phyloP scores from a whole-genome alignment of 2,797 vertebrate genomes.

The Benthosema pterotum region DNA sequence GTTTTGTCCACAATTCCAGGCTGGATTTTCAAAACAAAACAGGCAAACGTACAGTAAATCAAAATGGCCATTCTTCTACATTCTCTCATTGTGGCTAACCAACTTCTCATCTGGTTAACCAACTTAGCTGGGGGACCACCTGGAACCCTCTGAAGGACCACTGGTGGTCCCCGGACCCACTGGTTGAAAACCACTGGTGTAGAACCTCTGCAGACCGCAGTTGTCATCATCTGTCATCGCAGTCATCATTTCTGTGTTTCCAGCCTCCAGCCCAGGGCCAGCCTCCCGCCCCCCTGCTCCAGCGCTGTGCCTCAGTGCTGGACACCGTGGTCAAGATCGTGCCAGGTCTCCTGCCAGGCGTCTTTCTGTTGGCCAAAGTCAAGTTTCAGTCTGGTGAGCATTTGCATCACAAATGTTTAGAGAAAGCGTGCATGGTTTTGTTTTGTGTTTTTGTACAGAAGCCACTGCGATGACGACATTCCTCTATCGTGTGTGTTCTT shows the following conservation, averaged over 20 bases:
- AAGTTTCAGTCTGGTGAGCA: constrained; percentile 90
- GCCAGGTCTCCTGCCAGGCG: constrained; percentile 89
- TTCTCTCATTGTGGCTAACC: too few relatives aligned
- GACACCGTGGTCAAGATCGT: constrained; percentile 91
- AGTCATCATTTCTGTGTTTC: constrained; percentile 20
- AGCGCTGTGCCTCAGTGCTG: constrained; percentile 87
- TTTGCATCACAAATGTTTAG: not conserved
- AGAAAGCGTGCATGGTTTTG: not conserved
- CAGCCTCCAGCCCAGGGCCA: constrained; percentile 88
- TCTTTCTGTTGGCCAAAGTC: constrained; percentile 91
- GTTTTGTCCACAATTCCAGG: too few relatives aligned
- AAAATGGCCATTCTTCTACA: too few relatives aligned
- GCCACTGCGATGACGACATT: too few relatives aligned
- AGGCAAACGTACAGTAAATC: too few relatives aligned
- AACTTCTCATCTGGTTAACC: too few relatives aligned
- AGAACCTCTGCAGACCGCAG: not conserved
- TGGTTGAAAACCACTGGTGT: too few relatives aligned
- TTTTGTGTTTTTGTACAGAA: constrained; percentile 1
- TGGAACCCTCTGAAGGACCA: too few relatives aligned
- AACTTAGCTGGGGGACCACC: too few relatives aligned
- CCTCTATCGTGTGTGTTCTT: too few relatives aligned
- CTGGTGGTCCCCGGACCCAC: too few relatives aligned
- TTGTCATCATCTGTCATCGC: not conserved
- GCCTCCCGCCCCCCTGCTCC: constrained; percentile 84
- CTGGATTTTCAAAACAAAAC: too few relatives aligned